Percentiles rank a stretch among this genome's conserved stretches.
phyloP scores from a whole-genome alignment of 2,113 vertebrate genomes.

The Laticauda colubrina region DNA sequence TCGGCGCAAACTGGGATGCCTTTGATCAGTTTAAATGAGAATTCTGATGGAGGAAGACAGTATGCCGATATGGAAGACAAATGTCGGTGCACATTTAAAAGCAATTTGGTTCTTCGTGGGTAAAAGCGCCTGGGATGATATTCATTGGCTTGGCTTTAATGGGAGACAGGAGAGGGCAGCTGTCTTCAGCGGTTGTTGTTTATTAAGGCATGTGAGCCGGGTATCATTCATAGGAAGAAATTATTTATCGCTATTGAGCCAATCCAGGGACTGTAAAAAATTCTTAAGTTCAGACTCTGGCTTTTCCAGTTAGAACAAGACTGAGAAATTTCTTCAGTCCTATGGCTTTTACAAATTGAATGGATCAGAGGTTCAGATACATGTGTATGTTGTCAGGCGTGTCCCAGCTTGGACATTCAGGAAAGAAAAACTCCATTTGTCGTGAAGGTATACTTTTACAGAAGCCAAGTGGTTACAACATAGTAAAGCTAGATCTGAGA shows the following conservation, averaged over 20 bases:
- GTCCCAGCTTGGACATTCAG: neutral
- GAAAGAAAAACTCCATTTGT: neutral
- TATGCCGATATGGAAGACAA: neutral
- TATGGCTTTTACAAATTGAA: neutral
- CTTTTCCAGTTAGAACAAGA: neutral
- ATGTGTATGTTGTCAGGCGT: neutral
- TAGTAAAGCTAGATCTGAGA: neutral
- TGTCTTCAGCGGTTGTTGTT: neutral
- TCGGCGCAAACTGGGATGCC: neutral
- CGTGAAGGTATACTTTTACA: neutral
- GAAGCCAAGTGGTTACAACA: neutral
- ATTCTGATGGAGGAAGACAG: neutral
- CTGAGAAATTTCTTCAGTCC: neutral
- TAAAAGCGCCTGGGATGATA: neutral
- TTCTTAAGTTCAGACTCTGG: neutral
- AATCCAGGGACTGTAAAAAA: neutral
- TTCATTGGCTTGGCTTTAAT: neutral
- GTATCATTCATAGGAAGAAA: neutral
- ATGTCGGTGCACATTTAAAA: conserved; percentile 8
- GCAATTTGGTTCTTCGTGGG: neutral
- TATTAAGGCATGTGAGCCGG: neutral
- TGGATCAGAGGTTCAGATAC: neutral
- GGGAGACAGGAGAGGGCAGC: neutral
- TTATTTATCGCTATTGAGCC: neutral
- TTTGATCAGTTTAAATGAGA: conserved; percentile 33